Evolutionary conservation across 2,113 vertebrate species (phyloP).

Genomic region (Neoarius graeffei): DNA sequence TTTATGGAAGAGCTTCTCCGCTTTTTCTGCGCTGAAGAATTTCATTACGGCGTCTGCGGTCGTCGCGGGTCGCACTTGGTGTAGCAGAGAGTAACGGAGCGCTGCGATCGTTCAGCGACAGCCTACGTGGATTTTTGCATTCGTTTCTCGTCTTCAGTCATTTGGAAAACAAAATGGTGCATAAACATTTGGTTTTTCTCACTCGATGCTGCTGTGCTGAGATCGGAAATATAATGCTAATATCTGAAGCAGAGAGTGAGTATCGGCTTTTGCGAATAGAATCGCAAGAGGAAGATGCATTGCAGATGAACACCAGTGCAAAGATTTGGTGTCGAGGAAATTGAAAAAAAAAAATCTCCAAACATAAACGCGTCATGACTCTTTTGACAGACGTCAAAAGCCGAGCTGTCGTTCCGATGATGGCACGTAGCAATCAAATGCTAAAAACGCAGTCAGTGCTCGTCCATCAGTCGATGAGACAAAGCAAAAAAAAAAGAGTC

Average conservation of each 20-base stretch:
- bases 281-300: neutral
- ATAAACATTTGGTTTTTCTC: neutral
- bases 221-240: neutral
- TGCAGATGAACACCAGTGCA: neutral
- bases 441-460: conserved; percentile 20
- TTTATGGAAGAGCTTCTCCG: conserved; percentile 73
- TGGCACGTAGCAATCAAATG: conserved; percentile 11
- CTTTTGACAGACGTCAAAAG: conserved; percentile 39
- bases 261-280: neutral
- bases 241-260: neutral
- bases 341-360: neutral
- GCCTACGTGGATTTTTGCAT: conserved; percentile 12
- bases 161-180: neutral
- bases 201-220: too few species aligned
- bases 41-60: conserved; percentile 43
- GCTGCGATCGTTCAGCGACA: conserved; percentile 20
- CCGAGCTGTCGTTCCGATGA: conserved; percentile 24
- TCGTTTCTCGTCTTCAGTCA: neutral
- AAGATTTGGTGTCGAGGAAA: neutral
- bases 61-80: conserved; percentile 23
- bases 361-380: conserved; percentile 22
- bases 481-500: conserved; percentile 21
- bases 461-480: conserved; percentile 32
- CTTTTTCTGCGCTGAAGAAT: conserved; percentile 43
- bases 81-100: conserved; percentile 27